Evolutionary conservation across 2,113 vertebrate genomes (phyloP), one percentile per base, ranked within the genome.

Genomic region (Apteryx owenii): DNA sequence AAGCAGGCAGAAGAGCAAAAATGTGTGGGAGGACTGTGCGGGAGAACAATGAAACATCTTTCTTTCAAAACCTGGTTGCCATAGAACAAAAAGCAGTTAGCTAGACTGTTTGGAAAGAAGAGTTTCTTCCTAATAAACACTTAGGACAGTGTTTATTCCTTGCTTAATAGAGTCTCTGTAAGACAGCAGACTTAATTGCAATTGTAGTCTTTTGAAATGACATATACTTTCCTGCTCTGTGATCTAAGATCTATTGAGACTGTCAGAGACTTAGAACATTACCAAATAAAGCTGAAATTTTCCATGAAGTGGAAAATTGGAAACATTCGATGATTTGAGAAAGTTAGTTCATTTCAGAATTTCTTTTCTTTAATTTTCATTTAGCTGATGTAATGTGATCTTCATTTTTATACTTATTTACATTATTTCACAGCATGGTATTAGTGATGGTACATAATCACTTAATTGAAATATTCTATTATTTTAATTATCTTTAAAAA

Each of bases 121-220:
- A 78, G 20, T n/a, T 93, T 91, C 78, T 77, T 77, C 71, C 36
- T 75, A 71, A 82, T 85, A 95, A 89, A 92, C 62, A 89, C 42
- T 79, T 82, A 70, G 31, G 26, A 42, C 2, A 25, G 12, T 80
- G 81, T 85, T 96, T 91, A 64, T 89, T 94, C n/a, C 38, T 48
- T 80, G 31, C 38, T 62, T 95, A 71, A 61, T 38, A 65, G 68
- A 94, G 14, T 48, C 33, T 66, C 26, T 83, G 66, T 72, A 90
- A 73, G 58, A 73, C 12, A 89, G 36, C 44, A 94, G 46, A 61
- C 64, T 81, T 48, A 83, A 85, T 62, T 79, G 38, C 77, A 91
- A 88, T 31, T 77, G 81, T n/a, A 65, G 14, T 89, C 38, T 93
- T 96, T 91, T 1, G 2, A 95, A 89, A 95, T 54, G 0, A 82